These are phyloP conservation scores for Aratinga solstitialis DNA, from an alignment of 2,797 vertebrate species.

Conservation along the genomic window DNA sequence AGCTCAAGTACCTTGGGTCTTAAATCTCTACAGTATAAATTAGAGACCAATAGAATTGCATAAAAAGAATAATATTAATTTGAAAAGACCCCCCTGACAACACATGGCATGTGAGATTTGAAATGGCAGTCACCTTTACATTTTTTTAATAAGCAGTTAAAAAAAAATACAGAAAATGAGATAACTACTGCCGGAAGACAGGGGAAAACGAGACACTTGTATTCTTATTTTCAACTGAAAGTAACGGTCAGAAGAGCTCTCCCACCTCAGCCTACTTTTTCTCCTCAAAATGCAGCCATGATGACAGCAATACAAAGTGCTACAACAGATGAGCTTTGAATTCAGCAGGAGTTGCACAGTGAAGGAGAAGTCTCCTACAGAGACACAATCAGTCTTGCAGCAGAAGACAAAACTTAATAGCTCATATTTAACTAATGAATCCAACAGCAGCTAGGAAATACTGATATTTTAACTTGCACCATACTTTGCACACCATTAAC, in stretches of 20 bases:
- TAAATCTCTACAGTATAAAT: background rate
- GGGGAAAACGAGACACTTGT: background rate
- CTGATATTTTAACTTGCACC: background rate
- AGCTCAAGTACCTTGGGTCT: background rate
- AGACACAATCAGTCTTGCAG: background rate
- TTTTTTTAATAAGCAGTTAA: background rate
- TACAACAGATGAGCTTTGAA: background rate
- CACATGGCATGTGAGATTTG: background rate
- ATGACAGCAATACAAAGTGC: background rate
- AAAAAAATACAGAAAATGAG: background rate
- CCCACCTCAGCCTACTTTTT: background rate
- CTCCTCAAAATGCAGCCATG: background rate
- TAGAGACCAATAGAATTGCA: background rate
- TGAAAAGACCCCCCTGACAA: background rate
- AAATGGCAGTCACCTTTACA: background rate
- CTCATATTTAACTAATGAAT: background rate
- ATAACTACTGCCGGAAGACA: background rate
- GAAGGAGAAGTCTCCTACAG: background rate
- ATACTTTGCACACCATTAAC: background rate
- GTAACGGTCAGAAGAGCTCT: background rate
- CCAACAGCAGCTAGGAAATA: background rate
- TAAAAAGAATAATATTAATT: background rate
- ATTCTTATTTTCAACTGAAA: background rate
- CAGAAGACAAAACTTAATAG: background rate
- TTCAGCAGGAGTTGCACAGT: background rate